phyloP scores from a whole-genome alignment of 2,888 invertebrate genomes.

The Drosophila dives region DNA sequence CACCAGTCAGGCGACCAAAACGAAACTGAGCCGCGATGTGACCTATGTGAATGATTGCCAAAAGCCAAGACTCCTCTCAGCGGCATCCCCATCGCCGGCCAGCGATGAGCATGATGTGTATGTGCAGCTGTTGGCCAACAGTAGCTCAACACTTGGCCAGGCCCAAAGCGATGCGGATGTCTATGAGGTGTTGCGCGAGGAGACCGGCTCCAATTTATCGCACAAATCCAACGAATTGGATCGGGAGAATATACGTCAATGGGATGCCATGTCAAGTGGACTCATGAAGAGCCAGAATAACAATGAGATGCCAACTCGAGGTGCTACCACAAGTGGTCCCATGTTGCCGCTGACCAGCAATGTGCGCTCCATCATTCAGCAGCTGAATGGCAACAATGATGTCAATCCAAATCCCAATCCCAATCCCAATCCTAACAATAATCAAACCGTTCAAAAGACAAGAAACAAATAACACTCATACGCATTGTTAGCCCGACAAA shows the following conservation, averaged over 20 bases:
- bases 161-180: conserved; percentile 76
- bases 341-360: conserved; percentile 67
- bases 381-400: conserved; percentile 72
- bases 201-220: conserved; percentile 81
- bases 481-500: conserved; percentile 15
- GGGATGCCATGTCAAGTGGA: conserved; percentile 95
- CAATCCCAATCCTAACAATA: conserved; percentile 48
- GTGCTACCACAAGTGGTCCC: conserved; percentile 40
- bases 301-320: background rate
- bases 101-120: conserved; percentile 83
- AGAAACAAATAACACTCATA: conserved; percentile 35
- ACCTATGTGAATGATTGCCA: conserved; percentile 92
- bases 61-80: conserved; percentile 77
- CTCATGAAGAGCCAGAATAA: conserved; percentile 86
- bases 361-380: conserved; percentile 79
- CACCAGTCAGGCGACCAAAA: conserved; percentile 65
- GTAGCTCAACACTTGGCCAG: conserved; percentile 23
- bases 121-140: conserved; percentile 75
- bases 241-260: conserved; percentile 93
- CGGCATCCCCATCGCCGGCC: conserved; percentile 45
- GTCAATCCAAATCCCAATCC: conserved; percentile 50
- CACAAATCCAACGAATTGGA: conserved; percentile 89
- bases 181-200: conserved; percentile 84
- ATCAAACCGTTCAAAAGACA: conserved; percentile 47
- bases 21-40: conserved; percentile 89